These are phyloP conservation scores for Xiphias gladius DNA, from an alignment of 2,113 vertebrate species.

Conservation along the genomic window DNA sequence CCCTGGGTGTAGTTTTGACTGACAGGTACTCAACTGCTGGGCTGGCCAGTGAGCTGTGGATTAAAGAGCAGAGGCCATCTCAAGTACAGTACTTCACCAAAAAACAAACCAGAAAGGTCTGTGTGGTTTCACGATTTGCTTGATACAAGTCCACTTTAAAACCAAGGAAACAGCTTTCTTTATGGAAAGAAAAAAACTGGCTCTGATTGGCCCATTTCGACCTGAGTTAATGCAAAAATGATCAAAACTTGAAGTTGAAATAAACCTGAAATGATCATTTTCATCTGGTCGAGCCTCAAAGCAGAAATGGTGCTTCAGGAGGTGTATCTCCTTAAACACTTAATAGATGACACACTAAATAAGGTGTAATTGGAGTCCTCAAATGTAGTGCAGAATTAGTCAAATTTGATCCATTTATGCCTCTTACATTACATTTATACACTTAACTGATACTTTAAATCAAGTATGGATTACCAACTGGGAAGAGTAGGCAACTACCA, in stretches of 20 bases:
- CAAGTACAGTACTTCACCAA: background rate
- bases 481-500: background rate
- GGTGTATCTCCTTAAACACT: conserved; percentile 9
- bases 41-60: background rate
- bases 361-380: conserved; percentile 1
- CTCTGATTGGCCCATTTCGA: background rate
- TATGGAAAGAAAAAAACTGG: background rate
- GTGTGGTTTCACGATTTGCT: background rate
- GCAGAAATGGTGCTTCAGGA: background rate
- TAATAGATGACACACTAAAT: conserved; percentile 6
- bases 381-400: conserved; percentile 7
- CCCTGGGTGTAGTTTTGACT: conserved; percentile 32
- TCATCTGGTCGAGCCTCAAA: background rate
- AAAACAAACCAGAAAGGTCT: background rate
- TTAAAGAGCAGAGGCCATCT: conserved; percentile 5
- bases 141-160: background rate
- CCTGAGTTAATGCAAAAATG: background rate
- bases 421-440: conserved; percentile 23
- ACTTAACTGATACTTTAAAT: conserved; percentile 19
- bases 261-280: background rate
- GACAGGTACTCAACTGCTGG: conserved; percentile 4
- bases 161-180: background rate
- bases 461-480: background rate
- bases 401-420: conserved; percentile 27
- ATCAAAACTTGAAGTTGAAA: background rate